Evolutionary conservation across 2,888 invertebrate genomes (phyloP).

Genomic region (Pachydiplax longipennis): DNA sequence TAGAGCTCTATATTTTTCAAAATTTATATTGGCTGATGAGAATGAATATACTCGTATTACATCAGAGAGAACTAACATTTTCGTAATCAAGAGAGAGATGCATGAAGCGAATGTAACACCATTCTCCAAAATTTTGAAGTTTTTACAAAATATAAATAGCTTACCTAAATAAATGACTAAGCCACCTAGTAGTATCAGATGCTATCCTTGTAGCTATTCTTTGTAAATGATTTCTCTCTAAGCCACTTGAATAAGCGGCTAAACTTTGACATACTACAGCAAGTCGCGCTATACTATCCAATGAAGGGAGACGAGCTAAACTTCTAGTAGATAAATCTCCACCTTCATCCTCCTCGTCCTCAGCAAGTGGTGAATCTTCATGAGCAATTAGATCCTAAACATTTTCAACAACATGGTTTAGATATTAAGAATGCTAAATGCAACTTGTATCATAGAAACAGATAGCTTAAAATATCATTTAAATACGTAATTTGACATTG

Average conservation of each 20-base stretch:
- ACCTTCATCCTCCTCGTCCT: constrained; percentile 47
- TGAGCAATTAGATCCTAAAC: constrained; percentile 58
- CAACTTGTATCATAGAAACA: neutral
- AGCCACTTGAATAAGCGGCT: constrained; percentile 83
- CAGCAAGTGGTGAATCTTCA: constrained; percentile 54
- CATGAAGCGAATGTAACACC: too few relatives aligned
- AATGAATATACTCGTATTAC: too few relatives aligned
- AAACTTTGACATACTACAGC: constrained; percentile 87
- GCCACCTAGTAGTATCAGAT: constrained; percentile 86
- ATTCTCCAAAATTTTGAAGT: too few relatives aligned
- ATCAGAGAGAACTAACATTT: too few relatives aligned
- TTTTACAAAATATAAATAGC: neutral
- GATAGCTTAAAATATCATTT: neutral
- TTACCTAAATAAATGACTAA: constrained; percentile 84
- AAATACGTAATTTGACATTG: neutral
- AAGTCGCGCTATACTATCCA: constrained; percentile 62
- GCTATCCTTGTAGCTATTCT: constrained; percentile 82
- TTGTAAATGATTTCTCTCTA: constrained; percentile 80
- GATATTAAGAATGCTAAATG: neutral
- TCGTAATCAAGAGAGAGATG: too few relatives aligned
- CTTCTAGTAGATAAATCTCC: constrained; percentile 51
- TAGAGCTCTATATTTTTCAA: too few relatives aligned
- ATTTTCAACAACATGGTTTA: neutral
- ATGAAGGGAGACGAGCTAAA: constrained; percentile 57
- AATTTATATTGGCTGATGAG: too few relatives aligned